Conservation (phyloP, 2,113 vertebrate genomes). For the Microcebus tavaratra region DNA sequence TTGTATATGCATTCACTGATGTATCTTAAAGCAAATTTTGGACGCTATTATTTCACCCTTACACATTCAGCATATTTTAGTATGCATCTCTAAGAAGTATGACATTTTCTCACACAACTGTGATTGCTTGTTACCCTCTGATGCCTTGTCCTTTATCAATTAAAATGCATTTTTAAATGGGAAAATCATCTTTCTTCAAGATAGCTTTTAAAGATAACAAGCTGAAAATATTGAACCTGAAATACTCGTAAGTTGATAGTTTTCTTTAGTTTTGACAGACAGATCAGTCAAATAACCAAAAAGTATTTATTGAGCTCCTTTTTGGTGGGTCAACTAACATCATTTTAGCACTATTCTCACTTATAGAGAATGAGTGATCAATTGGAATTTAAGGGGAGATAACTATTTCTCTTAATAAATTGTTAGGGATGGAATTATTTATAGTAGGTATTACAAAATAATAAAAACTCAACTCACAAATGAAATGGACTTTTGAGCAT, state of each 20-base stretch:
- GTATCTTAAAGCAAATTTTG: not conserved
- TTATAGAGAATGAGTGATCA: not conserved
- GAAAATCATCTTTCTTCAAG: not conserved
- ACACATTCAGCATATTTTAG: not conserved
- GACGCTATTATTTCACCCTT: not conserved
- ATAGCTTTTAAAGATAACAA: not conserved
- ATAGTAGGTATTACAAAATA: not conserved
- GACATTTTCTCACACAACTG: not conserved
- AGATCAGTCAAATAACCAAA: not conserved
- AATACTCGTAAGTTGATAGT: not conserved
- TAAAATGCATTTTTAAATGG: not conserved
- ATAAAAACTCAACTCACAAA: not conserved
- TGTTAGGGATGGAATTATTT: not conserved
- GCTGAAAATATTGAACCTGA: not conserved
- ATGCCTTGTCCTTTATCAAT: not conserved
- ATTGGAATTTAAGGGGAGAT: not conserved
- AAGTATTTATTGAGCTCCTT: slow-evolving; percentile 8
- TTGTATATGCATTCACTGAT: not conserved
- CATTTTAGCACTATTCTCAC: not conserved
- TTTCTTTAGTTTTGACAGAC: not conserved
- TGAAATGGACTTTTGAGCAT: not conserved
- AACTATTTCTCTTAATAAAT: slow-evolving; percentile 3
- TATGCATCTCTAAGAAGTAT: not conserved
- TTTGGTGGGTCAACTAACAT: not conserved
- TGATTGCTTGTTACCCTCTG: not conserved